Base-by-base conservation (phyloP, 2,888 invertebrate genomes). In the Hipparchia semele region DNA sequence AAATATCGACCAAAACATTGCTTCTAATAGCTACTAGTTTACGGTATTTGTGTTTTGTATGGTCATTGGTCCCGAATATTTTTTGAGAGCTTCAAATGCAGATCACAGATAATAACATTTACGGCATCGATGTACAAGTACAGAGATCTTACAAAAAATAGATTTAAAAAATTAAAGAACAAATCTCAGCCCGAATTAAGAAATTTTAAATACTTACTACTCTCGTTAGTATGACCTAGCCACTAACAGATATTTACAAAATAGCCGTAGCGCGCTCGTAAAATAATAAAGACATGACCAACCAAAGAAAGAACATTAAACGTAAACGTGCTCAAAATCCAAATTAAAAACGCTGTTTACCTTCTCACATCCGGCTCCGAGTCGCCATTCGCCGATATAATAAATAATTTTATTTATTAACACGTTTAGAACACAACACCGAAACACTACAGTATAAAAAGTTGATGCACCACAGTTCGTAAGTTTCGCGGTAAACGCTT, bases 391-490 rank as follows among this genome's bases (percentile, higher is more conserved):
- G 58, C 49, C 33, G 10, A 49, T 60, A 68, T 7, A 68, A 23
- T 53, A 53, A 65, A 51, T 64, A 64, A 65, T 46, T 59, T 23
- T 68, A 68, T 68, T 51, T 68, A 72, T 74, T 61, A 76, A 76
- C 82, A 82, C 80, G 80, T 75, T 65, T 72, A 75, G 80, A 81
- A 77, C 75, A 74, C 82, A 78, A 74, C 82, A 79, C 76, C 72
- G 75, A 75, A 71, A 79, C 68, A 46, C 59, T 49, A 33, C 4
- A 80, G 80, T 77, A 73, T 72, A 78, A 80, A 76, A 77, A 81
- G 78, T 78, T 78, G 75, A 76, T 74, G 74, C 77, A 79, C 79
- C 73, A 79, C 76, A 77, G 78, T 74, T 77, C 76, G 70, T 77
- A 75, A 74, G 60, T 76, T 72, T 67, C 80, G 80, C 80, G 80